Evolutionary conservation across 1,140 invertebrate species (phyloP), one percentile per base, ranked within the genome.

Genomic region (Odontomachus brunneus): DNA sequence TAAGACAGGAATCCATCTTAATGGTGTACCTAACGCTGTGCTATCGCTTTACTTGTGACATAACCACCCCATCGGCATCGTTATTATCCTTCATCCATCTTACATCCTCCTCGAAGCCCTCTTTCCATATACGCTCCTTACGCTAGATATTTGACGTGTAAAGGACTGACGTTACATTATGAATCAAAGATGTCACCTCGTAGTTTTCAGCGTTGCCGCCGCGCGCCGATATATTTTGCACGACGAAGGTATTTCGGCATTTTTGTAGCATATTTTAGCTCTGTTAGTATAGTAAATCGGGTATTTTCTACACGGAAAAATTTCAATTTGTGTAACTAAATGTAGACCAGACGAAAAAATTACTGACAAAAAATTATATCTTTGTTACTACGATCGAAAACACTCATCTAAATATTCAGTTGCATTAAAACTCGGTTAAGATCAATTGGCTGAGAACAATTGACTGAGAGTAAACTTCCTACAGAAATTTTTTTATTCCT

Each of bases 31-130:
- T 67, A 22, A 22, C 38, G n/a, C 24, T 48, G 38, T 44, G 19
- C 44, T 59, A 55, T 65, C 49, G 59, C 24, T 53, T 76, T 63
- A 49, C 26, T 33, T 5, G 24, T 57, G 62, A 76, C 51, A 15
- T 57, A 66, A 66, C 51, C 22, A 66, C 22, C 29, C 74, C 19
- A 33, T 74, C 33, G 17, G 48, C 29, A 53, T 73, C 59, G 44
- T 72, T 82, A 72, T 72, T 81, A 71, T 63, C 66, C n/a, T 62
- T 53, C 69, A 82, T 73, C 33, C 49, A 59, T 73, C 49, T 73
- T 82, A 55, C 5, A 51, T n/a, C 67, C 26, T 19, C n/a, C 38
- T 24, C 19, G 3, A 53, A 44, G 3, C 22, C n/a, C n/a, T 62
- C 22, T 33, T 24, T 62, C 14, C 15, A 17, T 62, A 7, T 62